Evolutionary conservation across 2,888 invertebrate species (phyloP).

Genomic region (Agonopterix alstromeriana): DNA sequence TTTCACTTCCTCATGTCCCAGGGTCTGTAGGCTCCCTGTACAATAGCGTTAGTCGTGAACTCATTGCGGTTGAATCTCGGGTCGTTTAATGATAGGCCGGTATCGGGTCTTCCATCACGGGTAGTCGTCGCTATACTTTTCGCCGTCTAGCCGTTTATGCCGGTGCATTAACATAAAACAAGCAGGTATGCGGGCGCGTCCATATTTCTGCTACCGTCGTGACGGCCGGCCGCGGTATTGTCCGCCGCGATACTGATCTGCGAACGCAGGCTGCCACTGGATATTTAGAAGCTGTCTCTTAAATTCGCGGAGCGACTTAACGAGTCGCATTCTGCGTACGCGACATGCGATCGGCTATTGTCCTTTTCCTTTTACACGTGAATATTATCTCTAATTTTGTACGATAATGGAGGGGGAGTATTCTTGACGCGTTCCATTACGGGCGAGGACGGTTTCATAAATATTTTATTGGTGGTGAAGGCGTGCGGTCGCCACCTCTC

Average conservation of each 20-base stretch:
- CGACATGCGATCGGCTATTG: conserved; percentile 62
- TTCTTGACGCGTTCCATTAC: conserved; percentile 62
- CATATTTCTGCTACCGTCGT: conserved; percentile 72
- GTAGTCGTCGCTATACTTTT: conserved; percentile 49
- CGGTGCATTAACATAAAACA: conserved; percentile 73
- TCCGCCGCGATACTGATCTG: conserved; percentile 70
- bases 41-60: conserved; percentile 44
- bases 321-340: conserved; percentile 66
- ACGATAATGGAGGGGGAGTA: conserved; percentile 42
- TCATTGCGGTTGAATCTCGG: conserved; percentile 23
- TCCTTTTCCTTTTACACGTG: conserved; percentile 26
- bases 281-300: conserved; percentile 73
- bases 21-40: conserved; percentile 11
- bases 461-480: conserved; percentile 66
- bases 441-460: conserved; percentile 60
- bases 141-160: conserved; percentile 49
- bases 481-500: conserved; percentile 45
- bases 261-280: conserved; percentile 62
- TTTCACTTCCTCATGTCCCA: conserved; percentile 46
- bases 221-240: conserved; percentile 66
- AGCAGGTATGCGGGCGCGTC: conserved; percentile 57
- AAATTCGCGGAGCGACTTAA: conserved; percentile 66
- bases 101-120: conserved; percentile 63
- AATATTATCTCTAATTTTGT: conserved; percentile 21
- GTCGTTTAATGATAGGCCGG: conserved; percentile 13